Percentiles rank a stretch among this genome's conserved stretches.
phyloP scores from a whole-genome alignment of 2,888 invertebrate species.

The Colostygia pectinataria region DNA sequence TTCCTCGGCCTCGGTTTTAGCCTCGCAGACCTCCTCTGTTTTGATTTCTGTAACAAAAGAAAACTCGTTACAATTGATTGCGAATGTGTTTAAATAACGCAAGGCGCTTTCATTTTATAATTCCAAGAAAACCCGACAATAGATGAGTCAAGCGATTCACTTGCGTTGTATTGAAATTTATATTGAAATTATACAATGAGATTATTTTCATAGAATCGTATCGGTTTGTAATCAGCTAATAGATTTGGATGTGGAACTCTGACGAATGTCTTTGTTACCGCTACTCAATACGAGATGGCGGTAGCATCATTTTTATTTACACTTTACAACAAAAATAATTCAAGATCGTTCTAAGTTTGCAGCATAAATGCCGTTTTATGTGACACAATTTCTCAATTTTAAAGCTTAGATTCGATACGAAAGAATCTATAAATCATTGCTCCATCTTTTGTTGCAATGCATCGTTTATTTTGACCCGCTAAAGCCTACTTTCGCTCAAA shows the following conservation, averaged over 20 bases:
- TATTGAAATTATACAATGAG: slow-evolving; percentile 68
- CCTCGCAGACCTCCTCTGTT: slow-evolving; percentile 75
- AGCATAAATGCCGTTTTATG: too few relatives aligned
- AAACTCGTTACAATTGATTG: slow-evolving; percentile 67
- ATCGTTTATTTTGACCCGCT: too few relatives aligned
- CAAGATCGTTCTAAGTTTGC: too few relatives aligned
- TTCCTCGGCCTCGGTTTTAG: slow-evolving; percentile 69
- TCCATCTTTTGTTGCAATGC: too few relatives aligned
- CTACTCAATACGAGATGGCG: slow-evolving; percentile 58
- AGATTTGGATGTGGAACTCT: slow-evolving; percentile 48
- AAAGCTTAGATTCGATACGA: too few relatives aligned
- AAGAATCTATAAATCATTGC: too few relatives aligned
- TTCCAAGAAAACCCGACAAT: slow-evolving; percentile 80
- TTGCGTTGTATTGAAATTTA: slow-evolving; percentile 62
- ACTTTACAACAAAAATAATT: too few relatives aligned
- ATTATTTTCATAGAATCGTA: slow-evolving; percentile 37
- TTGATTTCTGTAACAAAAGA: slow-evolving; percentile 81
- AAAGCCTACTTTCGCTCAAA: too few relatives aligned
- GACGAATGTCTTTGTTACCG: slow-evolving; percentile 25
- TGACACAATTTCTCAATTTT: too few relatives aligned
- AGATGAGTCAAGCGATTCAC: slow-evolving; percentile 75
- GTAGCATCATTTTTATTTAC: slow-evolving; percentile 13
- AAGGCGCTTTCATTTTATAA: slow-evolving; percentile 72
- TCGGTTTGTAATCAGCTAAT: slow-evolving; percentile 63
- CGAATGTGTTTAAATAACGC: slow-evolving; percentile 72